phyloP scores from a whole-genome alignment of 2,113 vertebrate species.

The Hippocampus mohnikei region DNA sequence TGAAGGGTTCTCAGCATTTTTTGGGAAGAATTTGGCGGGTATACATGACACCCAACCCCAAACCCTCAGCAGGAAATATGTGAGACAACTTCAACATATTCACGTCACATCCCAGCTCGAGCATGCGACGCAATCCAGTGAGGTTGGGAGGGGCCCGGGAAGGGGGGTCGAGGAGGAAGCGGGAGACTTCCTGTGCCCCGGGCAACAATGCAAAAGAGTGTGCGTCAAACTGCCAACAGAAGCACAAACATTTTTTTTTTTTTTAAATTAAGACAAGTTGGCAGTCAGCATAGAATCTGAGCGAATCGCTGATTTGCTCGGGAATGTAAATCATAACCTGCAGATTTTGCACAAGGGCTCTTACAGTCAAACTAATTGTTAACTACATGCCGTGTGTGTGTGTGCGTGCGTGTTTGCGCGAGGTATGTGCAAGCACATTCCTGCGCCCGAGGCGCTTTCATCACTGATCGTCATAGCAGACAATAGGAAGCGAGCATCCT shows the following conservation, averaged over 20 bases:
- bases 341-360: slow-evolving; percentile 19
- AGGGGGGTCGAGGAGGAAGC: slow-evolving; percentile 39
- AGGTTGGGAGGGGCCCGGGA: background rate
- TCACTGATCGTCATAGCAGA: background rate
- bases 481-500: slow-evolving; percentile 9
- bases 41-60: background rate
- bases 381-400: background rate
- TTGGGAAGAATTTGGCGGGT: too few species aligned
- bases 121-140: slow-evolving; percentile 30
- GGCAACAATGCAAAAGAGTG: slow-evolving; percentile 5
- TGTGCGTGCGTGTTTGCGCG: background rate
- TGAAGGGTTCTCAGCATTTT: too few species aligned
- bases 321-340: slow-evolving; percentile 52
- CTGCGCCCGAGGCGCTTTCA: slow-evolving; percentile 1
- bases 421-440: slow-evolving; percentile 40
- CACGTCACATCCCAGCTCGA: slow-evolving; percentile 20
- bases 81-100: slow-evolving; percentile 48
- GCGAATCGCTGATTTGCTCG: slow-evolving; percentile 29
- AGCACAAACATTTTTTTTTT: slow-evolving; percentile 2
- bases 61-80: slow-evolving; percentile 37
- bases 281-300: slow-evolving; percentile 35
- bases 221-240: background rate
- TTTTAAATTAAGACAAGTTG: background rate
- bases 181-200: slow-evolving; percentile 52
- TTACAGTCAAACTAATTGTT: slow-evolving; percentile 15